Percentiles rank a stretch among this genome's conserved stretches.
Conservation (phyloP, 92 coral and sea anemone genomes). For the Palythoa grandis region DNA sequence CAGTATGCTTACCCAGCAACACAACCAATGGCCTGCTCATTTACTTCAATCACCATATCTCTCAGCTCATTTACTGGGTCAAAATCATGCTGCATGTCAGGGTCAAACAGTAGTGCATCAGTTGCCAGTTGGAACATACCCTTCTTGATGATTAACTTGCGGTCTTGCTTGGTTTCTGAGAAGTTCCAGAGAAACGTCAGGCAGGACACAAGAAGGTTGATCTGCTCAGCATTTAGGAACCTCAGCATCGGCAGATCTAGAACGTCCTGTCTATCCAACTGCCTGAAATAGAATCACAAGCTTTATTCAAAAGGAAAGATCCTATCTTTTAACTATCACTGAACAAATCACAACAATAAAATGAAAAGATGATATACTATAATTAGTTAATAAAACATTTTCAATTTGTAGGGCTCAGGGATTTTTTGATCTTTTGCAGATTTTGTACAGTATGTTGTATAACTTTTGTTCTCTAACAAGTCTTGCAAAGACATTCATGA, state of each 20-base stretch:
- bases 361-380: too few species aligned
- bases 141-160: constrained; percentile 62
- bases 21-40: constrained; percentile 78
- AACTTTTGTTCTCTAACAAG: too few species aligned
- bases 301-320: not conserved
- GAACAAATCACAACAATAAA: too few species aligned
- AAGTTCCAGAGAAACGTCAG: constrained; percentile 79
- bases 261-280: not conserved
- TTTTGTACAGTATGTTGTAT: too few species aligned
- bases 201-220: constrained; percentile 59
- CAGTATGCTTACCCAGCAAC: constrained; percentile 70
- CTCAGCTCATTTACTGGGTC: constrained; percentile 6
- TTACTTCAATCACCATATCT: constrained; percentile 37
- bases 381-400: too few species aligned
- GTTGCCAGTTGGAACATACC: constrained; percentile 60
- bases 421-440: too few species aligned
- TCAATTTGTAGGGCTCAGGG: too few species aligned
- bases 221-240: constrained; percentile 43
- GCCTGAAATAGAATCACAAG: not conserved
- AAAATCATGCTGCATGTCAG: constrained; percentile 14
- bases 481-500: too few species aligned
- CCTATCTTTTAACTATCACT: too few species aligned
- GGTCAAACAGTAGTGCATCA: constrained; percentile 59
- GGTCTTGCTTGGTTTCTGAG: constrained; percentile 72
- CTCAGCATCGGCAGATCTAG: not conserved